Conservation (phyloP, 1,140 invertebrate genomes). For the Proctacanthus coquilletti region DNA sequence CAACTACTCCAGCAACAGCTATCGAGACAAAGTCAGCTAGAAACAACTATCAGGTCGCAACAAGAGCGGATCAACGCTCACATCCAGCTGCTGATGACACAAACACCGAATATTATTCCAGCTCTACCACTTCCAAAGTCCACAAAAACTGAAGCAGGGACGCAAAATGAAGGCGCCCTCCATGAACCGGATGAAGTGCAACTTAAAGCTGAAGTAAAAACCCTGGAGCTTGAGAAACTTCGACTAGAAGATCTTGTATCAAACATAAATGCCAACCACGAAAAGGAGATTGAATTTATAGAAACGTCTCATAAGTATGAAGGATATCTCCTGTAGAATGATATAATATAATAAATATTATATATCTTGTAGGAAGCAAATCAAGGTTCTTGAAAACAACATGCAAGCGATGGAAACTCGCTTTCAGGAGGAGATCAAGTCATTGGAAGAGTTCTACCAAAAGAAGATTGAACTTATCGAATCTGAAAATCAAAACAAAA, state of each 20-base stretch:
- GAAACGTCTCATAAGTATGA: slow-evolving; percentile 34
- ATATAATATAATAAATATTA: neutral
- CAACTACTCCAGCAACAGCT: slow-evolving; percentile 31
- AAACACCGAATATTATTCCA: slow-evolving; percentile 11
- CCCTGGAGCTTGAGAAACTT: slow-evolving; percentile 30
- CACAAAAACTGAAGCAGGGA: slow-evolving; percentile 3
- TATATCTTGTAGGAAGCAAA: slow-evolving; percentile 29
- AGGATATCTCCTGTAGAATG: neutral
- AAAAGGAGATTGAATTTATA: slow-evolving; percentile 34
- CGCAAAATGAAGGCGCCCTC: slow-evolving; percentile 9
- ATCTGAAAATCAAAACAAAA: slow-evolving; percentile 20
- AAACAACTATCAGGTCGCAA: slow-evolving; percentile 32
- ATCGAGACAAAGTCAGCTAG: slow-evolving; percentile 33
- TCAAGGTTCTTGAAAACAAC: slow-evolving; percentile 30
- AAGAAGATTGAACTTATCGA: slow-evolving; percentile 22
- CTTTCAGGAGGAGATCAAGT: slow-evolving; percentile 27
- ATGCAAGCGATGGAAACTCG: slow-evolving; percentile 28
- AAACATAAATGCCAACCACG: slow-evolving; percentile 26
- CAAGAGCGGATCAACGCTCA: slow-evolving; percentile 37
- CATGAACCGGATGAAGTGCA: too few relatives aligned
- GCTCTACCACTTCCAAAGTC: neutral
- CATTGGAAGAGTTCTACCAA: slow-evolving; percentile 18
- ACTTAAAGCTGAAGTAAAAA: slow-evolving; percentile 25
- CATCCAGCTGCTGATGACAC: slow-evolving; percentile 31
- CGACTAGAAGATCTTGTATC: slow-evolving; percentile 24